Evolutionary conservation across 2,888 invertebrate species (phyloP), one percentile per base, ranked within the genome.

Genomic region (Osmoderma eremita): DNA sequence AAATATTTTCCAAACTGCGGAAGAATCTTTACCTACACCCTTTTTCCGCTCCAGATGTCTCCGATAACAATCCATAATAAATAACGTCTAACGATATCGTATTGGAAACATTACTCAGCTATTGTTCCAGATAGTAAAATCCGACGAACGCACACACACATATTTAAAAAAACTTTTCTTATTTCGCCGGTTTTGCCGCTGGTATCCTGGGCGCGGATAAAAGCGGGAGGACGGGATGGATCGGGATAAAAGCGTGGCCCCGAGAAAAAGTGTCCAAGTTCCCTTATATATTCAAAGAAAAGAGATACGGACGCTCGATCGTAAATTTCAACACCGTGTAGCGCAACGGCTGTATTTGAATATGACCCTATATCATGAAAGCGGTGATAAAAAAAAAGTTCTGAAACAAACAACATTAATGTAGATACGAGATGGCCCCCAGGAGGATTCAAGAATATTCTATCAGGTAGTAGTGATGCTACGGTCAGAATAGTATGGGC

Each of bases 401-500:
- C 72, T 69, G 73, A 71, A 74, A 75, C 72, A 74, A 72, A 72
- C 71, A 73, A 71, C 73, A 74, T 75, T 75, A 75, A 75, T 75
- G 74, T 68, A 70, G 71, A 71, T 69, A 64, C 71, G 65, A 69
- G 72, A 73, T 71, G 74, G 70, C 69, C 69, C 74, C 72, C 72
- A 39, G 49, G 69, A 61, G 71, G 70, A 66, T 71, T 71, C 45
- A 48, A 61, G 58, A 61, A 45, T 61, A 61, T 45, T 42, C 42
- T 61, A 45, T 61, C 58, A n/a, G 48, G 30, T 45, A 45, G 30
- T 45, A 45, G 30, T 30, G 30, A 6, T 1, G 6, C 30, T 30
- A 30, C 6, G 30, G 30, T 30, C 30, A 10, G 30, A 6, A 30
- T 30, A 30, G 30, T 5, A 10, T 24, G 3, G 24, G 24, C 3